Evolutionary conservation across 30 jellyfish, hydroid and myxozoan genomes (phyloP).

Genomic region (Aurelia aurita complex sp. Pacific): DNA sequence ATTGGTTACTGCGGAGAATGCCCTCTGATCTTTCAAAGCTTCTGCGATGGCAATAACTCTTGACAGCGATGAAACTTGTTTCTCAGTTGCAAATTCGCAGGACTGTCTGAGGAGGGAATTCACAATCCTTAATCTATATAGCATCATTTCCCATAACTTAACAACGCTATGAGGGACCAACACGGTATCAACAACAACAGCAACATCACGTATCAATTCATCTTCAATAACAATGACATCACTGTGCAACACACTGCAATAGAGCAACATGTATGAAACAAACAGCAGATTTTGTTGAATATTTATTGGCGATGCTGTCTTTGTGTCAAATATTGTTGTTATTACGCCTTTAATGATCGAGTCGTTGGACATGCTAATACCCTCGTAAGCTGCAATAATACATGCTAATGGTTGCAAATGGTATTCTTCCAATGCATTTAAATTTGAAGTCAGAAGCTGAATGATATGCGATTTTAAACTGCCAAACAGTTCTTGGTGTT

Average conservation of each 20-base stretch:
- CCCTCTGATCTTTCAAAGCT: not conserved
- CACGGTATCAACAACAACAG: constrained; percentile 13
- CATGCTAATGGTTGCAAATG: constrained; percentile 52
- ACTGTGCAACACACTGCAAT: constrained; percentile 6
- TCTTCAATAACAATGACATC: constrained; percentile 36
- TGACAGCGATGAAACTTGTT: too few species aligned
- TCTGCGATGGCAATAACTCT: constrained; percentile 19
- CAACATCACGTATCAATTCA: not conserved
- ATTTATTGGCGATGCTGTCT: not conserved
- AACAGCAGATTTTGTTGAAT: not conserved
- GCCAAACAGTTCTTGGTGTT: not conserved
- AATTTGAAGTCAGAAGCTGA: not conserved
- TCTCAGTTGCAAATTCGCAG: too few species aligned
- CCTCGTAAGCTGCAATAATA: constrained; percentile 18
- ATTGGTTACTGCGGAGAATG: not conserved
- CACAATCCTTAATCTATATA: not conserved
- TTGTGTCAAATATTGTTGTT: not conserved
- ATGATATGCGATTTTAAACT: not conserved
- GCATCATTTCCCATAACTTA: constrained; percentile 11
- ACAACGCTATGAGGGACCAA: constrained; percentile 8
- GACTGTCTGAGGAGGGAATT: too few species aligned
- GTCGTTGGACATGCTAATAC: not conserved
- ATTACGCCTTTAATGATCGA: constrained; percentile 1
- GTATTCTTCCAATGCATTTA: constrained; percentile 12
- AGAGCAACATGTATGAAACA: constrained; percentile 23